Conservation (phyloP, 2,113 vertebrate species). For the Neolamprologus longior region DNA sequence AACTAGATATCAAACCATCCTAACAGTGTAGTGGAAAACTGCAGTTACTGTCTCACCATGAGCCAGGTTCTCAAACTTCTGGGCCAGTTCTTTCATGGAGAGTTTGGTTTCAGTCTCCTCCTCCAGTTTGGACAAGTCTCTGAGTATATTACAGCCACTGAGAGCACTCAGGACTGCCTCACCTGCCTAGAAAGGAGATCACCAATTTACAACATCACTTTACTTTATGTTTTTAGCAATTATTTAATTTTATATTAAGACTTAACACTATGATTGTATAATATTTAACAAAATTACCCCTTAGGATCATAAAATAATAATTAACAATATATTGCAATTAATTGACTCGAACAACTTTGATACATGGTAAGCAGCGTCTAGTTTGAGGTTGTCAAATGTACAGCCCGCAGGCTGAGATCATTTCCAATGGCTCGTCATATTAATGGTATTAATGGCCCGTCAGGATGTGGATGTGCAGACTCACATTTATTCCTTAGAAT, state of each 20-base stretch:
- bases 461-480: background rate
- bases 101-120: slow-evolving; percentile 70
- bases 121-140: slow-evolving; percentile 78
- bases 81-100: slow-evolving; percentile 74
- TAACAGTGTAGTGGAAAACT: background rate
- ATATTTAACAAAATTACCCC: background rate
- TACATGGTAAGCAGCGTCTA: background rate
- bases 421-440: background rate
- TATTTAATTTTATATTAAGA: background rate
- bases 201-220: background rate
- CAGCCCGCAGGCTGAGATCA: background rate
- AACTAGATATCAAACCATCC: background rate
- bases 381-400: background rate
- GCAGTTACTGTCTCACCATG: slow-evolving; percentile 65
- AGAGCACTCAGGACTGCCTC: slow-evolving; percentile 78
- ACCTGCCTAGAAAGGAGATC: background rate
- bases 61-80: slow-evolving; percentile 51
- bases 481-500: background rate
- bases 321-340: background rate
- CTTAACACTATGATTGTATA: background rate
- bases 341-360: background rate
- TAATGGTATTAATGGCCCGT: background rate
- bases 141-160: slow-evolving; percentile 76
- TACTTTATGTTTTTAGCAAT: background rate
- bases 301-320: background rate